phyloP scores from a whole-genome alignment of 2,113 vertebrate species.

The Tragelaphus imberbis region DNA sequence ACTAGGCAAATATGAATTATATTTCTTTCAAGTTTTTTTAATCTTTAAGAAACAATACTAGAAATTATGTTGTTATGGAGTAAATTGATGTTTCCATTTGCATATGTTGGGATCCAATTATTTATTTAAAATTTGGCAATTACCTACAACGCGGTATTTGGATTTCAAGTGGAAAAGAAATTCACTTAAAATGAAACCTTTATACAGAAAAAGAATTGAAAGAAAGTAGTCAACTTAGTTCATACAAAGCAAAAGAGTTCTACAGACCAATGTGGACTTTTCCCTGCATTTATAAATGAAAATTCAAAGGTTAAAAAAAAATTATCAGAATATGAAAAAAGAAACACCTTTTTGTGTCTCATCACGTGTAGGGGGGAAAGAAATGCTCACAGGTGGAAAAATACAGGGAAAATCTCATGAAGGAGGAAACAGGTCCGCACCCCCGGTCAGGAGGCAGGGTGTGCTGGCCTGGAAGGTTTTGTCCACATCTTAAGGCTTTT shows the following conservation, averaged over 20 bases:
- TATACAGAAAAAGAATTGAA: background rate
- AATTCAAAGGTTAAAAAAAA: background rate
- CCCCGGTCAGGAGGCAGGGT: too few relatives aligned
- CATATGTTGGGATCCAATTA: background rate
- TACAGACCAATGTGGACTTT: background rate
- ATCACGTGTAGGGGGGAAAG: background rate
- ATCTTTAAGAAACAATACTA: background rate
- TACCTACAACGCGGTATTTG: background rate
- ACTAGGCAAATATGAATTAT: background rate
- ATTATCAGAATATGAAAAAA: background rate
- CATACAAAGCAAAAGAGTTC: background rate
- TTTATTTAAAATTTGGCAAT: conserved; percentile 38
- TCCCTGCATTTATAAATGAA: background rate
- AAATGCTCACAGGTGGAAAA: background rate
- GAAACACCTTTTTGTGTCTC: background rate
- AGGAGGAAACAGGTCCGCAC: background rate
- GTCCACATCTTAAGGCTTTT: background rate
- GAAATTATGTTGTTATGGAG: background rate
- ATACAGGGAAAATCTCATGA: background rate
- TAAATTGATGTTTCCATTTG: background rate
- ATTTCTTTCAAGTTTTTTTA: conserved; percentile 35
- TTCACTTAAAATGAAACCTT: background rate
- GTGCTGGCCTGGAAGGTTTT: background rate
- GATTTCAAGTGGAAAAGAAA: conserved; percentile 16
- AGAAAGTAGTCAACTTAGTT: background rate